Percentiles rank a stretch among this genome's conserved stretches.
Evolutionary conservation across 1,140 invertebrate genomes (phyloP).

Genomic region (Hylyphantes graminicola): DNA sequence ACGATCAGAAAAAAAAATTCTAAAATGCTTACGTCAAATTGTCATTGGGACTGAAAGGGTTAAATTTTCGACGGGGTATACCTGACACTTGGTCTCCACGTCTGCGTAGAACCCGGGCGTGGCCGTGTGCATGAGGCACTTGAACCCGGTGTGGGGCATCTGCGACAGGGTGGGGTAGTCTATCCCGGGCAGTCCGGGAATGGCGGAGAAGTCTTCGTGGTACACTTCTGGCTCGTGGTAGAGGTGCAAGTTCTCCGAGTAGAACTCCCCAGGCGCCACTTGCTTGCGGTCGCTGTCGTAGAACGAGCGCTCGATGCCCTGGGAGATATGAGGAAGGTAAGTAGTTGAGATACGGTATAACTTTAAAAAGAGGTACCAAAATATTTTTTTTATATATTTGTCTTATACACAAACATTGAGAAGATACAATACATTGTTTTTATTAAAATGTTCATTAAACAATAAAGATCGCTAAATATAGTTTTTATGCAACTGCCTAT

Average conservation of each 20-base stretch:
- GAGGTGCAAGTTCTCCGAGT: background rate
- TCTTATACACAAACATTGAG: background rate
- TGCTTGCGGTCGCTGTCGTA: background rate
- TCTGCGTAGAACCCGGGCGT: conserved; percentile 79
- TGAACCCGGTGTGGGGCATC: conserved; percentile 69
- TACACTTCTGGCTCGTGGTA: conserved; percentile 8
- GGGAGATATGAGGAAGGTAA: background rate
- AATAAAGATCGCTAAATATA: background rate
- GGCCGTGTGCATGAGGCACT: conserved; percentile 67
- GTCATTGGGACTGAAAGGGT: too few species aligned
- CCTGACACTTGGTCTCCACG: conserved; percentile 79
- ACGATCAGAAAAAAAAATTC: too few species aligned
- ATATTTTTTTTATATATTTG: background rate
- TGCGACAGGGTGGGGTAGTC: conserved; percentile 62
- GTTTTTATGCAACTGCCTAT: too few species aligned
- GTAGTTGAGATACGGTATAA: background rate
- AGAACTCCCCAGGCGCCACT: background rate
- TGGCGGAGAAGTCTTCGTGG: conserved; percentile 51
- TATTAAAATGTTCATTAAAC: background rate
- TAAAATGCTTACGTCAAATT: too few species aligned
- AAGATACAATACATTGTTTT: background rate
- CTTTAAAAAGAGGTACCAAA: background rate
- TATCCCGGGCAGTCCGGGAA: conserved; percentile 58
- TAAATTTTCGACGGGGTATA: conserved; percentile 62
- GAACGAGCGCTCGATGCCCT: background rate